Evolutionary conservation across 2,888 invertebrate genomes (phyloP).

Genomic region (Monochamus alternatus): DNA sequence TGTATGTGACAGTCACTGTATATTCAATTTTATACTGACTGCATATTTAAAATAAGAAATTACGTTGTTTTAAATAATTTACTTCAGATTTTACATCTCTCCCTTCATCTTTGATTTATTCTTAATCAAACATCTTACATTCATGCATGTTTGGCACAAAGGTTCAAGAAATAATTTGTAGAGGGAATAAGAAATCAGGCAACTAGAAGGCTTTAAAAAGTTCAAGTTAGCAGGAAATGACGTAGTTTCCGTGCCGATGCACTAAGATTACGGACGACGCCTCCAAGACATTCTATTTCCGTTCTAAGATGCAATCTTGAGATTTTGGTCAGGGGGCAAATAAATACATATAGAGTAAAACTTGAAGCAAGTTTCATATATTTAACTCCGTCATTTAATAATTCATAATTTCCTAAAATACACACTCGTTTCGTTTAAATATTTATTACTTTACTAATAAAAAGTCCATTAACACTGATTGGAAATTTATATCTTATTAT

Average conservation of each 20-base stretch:
- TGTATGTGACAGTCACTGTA: too few relatives aligned
- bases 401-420: neutral
- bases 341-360: conserved; percentile 26
- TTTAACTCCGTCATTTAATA: neutral
- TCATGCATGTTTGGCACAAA: neutral
- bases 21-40: too few relatives aligned
- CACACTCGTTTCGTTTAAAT: neutral
- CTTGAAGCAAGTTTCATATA: conserved; percentile 20
- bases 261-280: conserved; percentile 65
- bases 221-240: conserved; percentile 56
- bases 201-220: conserved; percentile 46
- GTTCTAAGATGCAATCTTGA: conserved; percentile 55
- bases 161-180: conserved; percentile 23
- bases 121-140: neutral
- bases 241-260: conserved; percentile 57
- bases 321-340: conserved; percentile 41
- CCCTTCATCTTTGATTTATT: too few relatives aligned
- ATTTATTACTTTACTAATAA: neutral
- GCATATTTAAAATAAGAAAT: too few relatives aligned
- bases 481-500: too few relatives aligned
- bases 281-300: conserved; percentile 68
- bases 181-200: conserved; percentile 20
- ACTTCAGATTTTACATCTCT: too few relatives aligned
- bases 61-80: too few relatives aligned
- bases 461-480: too few relatives aligned